These are phyloP conservation scores for Lycaon pictus DNA, from an alignment of 2,113 vertebrate genomes.

Conservation along the genomic window DNA sequence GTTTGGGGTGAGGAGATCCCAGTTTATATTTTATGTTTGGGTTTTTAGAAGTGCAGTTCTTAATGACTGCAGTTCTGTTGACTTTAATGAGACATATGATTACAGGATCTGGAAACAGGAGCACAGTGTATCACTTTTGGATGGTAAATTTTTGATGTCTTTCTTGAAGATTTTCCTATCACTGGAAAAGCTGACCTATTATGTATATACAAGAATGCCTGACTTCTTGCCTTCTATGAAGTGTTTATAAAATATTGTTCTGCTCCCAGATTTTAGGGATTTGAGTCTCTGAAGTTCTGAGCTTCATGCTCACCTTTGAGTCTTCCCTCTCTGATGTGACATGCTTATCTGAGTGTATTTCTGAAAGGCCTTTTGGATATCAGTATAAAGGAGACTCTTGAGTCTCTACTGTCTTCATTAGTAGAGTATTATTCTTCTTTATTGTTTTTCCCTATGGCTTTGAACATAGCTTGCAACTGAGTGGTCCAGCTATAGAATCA, in stretches of 20 bases:
- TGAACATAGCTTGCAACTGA: constrained; percentile 21
- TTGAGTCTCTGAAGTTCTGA: constrained; percentile 42
- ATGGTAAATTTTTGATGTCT: constrained; percentile 53
- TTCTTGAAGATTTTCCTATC: not conserved
- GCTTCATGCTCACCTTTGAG: not conserved
- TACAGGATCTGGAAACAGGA: not conserved
- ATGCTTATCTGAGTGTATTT: not conserved
- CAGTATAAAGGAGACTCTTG: constrained; percentile 32
- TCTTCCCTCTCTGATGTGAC: constrained; percentile 12
- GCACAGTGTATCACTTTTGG: constrained; percentile 3
- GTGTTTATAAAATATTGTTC: constrained; percentile 27
- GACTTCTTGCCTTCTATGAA: constrained; percentile 44
- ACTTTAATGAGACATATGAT: not conserved
- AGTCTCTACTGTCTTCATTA: constrained; percentile 7
- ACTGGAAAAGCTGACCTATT: constrained; percentile 33
- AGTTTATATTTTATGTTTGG: not conserved
- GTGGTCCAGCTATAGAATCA: not conserved
- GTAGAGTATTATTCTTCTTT: not conserved
- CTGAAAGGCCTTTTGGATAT: constrained; percentile 42
- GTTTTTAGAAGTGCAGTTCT: constrained; percentile 25
- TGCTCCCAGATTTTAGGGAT: constrained; percentile 43
- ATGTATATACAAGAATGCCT: not conserved
- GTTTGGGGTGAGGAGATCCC: not conserved
- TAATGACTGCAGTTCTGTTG: not conserved
- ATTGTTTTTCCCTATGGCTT: not conserved